Evolutionary conservation across 2,888 invertebrate species (phyloP).

Genomic region (Oscheius sp.): DNA sequence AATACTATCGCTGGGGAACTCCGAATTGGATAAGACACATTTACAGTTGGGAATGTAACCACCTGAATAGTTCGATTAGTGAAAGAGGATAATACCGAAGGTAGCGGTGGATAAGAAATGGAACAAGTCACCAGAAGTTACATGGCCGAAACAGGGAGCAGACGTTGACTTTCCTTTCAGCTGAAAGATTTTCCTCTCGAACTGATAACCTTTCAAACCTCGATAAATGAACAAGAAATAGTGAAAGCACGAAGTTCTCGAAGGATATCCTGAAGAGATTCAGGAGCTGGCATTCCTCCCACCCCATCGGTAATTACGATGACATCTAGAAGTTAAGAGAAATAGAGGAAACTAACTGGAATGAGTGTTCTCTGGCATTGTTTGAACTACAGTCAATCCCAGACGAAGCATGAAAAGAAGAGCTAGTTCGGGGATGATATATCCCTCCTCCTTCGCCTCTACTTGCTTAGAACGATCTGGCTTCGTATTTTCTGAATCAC

Average conservation of each 20-base stretch:
- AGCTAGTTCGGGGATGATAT: constrained; percentile 55
- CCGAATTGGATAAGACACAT: background rate
- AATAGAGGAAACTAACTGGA: constrained; percentile 76
- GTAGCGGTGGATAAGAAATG: constrained; percentile 82
- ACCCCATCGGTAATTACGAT: constrained; percentile 79
- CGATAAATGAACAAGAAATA: constrained; percentile 81
- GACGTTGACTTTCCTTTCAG: constrained; percentile 34
- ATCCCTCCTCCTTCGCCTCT: constrained; percentile 38
- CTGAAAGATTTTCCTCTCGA: constrained; percentile 17
- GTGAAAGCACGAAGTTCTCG: constrained; percentile 81
- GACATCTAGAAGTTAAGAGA: constrained; percentile 67
- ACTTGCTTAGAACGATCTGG: background rate
- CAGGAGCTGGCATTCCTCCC: constrained; percentile 78
- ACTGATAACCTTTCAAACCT: constrained; percentile 74
- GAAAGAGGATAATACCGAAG: constrained; percentile 74
- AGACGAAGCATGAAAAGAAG: constrained; percentile 82
- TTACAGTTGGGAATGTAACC: constrained; percentile 14
- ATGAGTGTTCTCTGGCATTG: constrained; percentile 81
- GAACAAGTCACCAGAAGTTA: constrained; percentile 81
- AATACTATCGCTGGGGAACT: background rate
- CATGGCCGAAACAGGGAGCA: constrained; percentile 74
- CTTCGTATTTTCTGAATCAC: background rate
- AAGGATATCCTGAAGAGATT: constrained; percentile 79
- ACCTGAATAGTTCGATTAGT: background rate
- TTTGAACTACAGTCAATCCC: constrained; percentile 80